phyloP scores from a whole-genome alignment of 2,113 vertebrate genomes.

The Pyrgilauda ruficollis region DNA sequence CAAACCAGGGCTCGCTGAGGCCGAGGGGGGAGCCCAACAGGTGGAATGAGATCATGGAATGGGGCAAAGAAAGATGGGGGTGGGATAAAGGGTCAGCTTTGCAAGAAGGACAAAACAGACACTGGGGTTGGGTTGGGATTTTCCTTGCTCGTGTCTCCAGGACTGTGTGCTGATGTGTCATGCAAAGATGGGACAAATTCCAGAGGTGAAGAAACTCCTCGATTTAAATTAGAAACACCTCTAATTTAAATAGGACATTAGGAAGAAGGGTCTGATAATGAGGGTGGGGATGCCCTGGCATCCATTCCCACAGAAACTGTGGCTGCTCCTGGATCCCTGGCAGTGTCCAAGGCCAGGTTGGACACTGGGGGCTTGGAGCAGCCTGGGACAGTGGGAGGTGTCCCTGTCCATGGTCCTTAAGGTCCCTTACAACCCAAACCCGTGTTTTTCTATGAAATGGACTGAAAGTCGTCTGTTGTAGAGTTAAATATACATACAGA shows the following conservation, averaged over 20 bases:
- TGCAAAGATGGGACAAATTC: background rate
- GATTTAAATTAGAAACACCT: background rate
- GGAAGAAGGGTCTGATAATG: background rate
- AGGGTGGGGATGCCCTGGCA: background rate
- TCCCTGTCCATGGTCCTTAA: background rate
- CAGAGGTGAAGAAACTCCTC: background rate
- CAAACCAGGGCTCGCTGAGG: rapidly evolving
- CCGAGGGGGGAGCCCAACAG: rapidly evolving
- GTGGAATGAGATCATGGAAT: rapidly evolving
- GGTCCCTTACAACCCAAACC: background rate
- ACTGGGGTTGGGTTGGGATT: background rate
- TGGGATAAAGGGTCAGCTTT: background rate
- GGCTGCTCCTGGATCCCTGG: background rate
- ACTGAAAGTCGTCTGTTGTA: rapidly evolving
- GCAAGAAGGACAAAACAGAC: background rate
- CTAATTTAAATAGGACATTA: rapidly evolving
- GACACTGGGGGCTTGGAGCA: background rate
- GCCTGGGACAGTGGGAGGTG: rapidly evolving
- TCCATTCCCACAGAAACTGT: background rate
- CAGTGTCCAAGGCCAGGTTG: background rate
- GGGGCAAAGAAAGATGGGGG: background rate
- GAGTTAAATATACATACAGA: background rate
- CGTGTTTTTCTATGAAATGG: background rate
- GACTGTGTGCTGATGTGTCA: background rate
- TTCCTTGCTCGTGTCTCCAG: background rate